phyloP scores from a whole-genome alignment of 2,888 invertebrate species.

The Catocala fraxini region DNA sequence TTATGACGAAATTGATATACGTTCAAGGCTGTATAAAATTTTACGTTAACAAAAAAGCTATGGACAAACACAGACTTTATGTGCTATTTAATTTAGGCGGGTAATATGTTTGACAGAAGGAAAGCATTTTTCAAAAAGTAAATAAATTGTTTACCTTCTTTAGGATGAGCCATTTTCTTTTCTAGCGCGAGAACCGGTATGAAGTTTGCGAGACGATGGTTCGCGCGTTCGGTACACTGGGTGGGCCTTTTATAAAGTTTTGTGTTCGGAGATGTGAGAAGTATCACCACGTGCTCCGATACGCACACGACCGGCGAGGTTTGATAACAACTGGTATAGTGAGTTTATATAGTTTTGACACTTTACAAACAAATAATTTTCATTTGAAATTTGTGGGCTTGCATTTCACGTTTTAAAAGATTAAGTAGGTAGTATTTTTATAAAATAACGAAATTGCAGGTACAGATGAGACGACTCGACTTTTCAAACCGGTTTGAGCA shows the following conservation, averaged over 20 bases:
- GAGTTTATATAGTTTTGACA: conserved; percentile 57
- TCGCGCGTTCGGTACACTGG: conserved; percentile 68
- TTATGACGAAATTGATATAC: conserved; percentile 22
- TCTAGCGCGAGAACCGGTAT: conserved; percentile 42
- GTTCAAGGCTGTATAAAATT: conserved; percentile 41
- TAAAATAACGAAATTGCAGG: too few relatives aligned
- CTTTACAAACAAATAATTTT: conserved; percentile 22
- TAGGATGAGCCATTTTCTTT: conserved; percentile 75
- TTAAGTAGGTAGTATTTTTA: too few relatives aligned
- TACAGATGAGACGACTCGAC: too few relatives aligned
- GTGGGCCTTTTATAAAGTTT: conserved; percentile 81
- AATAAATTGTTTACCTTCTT: conserved; percentile 76
- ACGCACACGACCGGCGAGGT: conserved; percentile 64
- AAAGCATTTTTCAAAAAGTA: conserved; percentile 20
- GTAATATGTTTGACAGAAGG: conserved; percentile 37
- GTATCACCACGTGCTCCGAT: conserved; percentile 73
- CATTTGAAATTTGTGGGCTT: too few relatives aligned
- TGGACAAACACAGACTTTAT: conserved; percentile 2
- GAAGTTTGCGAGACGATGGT: conserved; percentile 58
- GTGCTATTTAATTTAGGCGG: conserved; percentile 42
- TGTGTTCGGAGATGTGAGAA: conserved; percentile 60
- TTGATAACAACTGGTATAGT: conserved; percentile 70
- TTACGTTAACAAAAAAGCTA: conserved; percentile 13
- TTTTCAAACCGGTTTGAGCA: too few relatives aligned
- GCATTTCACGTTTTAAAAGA: too few relatives aligned